These are phyloP conservation scores for Zaprionus camerounensis DNA, from an alignment of 1,140 invertebrate species.

Conservation along the genomic window DNA sequence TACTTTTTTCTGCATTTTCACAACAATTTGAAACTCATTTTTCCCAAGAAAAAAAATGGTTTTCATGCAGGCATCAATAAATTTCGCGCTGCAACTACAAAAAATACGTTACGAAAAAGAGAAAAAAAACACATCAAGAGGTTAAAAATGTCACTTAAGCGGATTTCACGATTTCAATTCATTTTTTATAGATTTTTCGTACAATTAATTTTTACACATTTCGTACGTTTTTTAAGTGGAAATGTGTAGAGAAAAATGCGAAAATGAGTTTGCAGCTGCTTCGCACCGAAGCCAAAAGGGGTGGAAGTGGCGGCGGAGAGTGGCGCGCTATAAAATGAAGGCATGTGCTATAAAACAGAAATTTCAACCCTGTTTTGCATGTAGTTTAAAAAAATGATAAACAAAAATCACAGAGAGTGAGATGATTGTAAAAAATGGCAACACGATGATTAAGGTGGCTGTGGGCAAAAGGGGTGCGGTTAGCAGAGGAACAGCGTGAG, in stretches of 20 bases:
- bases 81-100: constrained; percentile 11
- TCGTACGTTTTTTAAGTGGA: constrained; percentile 50
- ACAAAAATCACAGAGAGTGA: constrained; percentile 38
- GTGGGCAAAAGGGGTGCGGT: constrained; percentile 33
- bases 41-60: constrained; percentile 42
- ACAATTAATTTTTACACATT: constrained; percentile 57
- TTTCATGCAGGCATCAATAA: constrained; percentile 68
- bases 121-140: constrained; percentile 55
- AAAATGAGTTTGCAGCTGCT: constrained; percentile 64
- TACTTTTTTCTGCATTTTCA: constrained; percentile 23
- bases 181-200: constrained; percentile 46
- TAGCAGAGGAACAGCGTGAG: not conserved
- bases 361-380: constrained; percentile 80
- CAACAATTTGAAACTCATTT: constrained; percentile 54
- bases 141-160: constrained; percentile 79
- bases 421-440: constrained; percentile 40
- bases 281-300: constrained; percentile 41
- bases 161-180: constrained; percentile 38
- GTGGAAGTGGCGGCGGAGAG: constrained; percentile 47
- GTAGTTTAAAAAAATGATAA: constrained; percentile 53
- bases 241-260: constrained; percentile 44
- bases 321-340: constrained; percentile 41
- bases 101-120: constrained; percentile 70
- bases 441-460: constrained; percentile 24
- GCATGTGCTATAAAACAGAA: constrained; percentile 42